Conservation (phyloP, 2,888 invertebrate species). For the Cephus pulcher region DNA sequence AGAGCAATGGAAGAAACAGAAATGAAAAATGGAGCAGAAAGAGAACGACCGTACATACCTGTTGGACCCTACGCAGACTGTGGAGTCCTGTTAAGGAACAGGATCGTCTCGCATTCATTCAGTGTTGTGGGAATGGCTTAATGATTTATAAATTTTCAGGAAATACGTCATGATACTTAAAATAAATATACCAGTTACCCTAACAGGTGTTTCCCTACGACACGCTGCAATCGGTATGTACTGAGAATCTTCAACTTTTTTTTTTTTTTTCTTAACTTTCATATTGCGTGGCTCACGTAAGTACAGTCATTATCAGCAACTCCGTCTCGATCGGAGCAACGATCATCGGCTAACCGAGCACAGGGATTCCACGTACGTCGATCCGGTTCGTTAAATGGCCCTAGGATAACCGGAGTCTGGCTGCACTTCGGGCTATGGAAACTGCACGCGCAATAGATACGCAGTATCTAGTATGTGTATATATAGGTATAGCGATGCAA, state of each 20-base stretch:
- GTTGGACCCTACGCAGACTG: background rate
- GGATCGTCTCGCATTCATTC: background rate
- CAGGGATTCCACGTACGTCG: background rate
- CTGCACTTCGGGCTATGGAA: background rate
- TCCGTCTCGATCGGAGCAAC: background rate
- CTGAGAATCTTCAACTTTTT: background rate
- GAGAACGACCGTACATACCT: background rate
- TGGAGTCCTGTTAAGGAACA: background rate
- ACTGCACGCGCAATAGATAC: background rate
- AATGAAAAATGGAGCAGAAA: background rate
- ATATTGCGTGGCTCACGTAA: background rate
- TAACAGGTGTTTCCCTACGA: background rate
- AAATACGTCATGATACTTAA: background rate
- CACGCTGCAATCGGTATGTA: background rate
- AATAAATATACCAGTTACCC: background rate
- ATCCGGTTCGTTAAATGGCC: background rate
- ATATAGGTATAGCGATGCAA: conserved; percentile 16
- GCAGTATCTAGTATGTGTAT: background rate
- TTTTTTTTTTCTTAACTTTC: background rate
- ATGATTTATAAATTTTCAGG: background rate
- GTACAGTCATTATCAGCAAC: background rate
- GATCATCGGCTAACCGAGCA: background rate
- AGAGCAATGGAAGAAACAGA: background rate
- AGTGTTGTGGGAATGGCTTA: background rate
- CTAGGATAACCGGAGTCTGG: background rate